Percentiles rank a stretch among this genome's conserved stretches.
Conservation (phyloP, 2,797 vertebrate genomes). For the Phrynocephalus forsythii region DNA sequence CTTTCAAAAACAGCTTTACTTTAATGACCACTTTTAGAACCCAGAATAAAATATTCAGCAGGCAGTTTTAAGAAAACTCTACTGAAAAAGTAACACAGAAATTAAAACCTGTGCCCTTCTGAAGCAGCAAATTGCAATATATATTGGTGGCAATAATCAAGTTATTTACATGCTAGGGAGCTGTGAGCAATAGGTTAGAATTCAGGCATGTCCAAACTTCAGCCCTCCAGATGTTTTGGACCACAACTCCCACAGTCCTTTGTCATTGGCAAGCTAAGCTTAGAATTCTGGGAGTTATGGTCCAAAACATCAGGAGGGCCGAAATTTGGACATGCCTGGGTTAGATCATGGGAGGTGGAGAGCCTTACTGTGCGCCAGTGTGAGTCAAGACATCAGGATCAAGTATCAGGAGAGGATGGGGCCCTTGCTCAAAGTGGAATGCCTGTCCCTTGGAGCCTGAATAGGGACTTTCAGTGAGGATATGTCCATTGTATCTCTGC, state of each 20-base stretch:
- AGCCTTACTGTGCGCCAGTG: neutral
- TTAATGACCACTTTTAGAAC: constrained; percentile 8
- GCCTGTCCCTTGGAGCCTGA: too few species aligned
- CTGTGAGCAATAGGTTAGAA: neutral
- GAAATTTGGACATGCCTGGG: too few species aligned
- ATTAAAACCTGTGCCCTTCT: neutral
- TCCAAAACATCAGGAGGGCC: too few species aligned
- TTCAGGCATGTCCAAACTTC: too few species aligned
- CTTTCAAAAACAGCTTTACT: neutral
- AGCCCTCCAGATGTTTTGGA: too few species aligned
- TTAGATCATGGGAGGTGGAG: neutral
- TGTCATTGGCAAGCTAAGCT: too few species aligned
- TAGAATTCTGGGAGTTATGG: too few species aligned
- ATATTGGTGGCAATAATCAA: neutral
- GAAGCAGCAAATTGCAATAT: neutral
- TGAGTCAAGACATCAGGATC: neutral
- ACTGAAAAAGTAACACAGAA: neutral
- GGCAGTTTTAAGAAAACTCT: neutral
- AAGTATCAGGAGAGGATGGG: neutral
- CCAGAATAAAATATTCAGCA: neutral
- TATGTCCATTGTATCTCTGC: neutral
- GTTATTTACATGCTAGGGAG: neutral
- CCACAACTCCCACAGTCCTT: too few species aligned
- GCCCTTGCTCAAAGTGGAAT: neutral
- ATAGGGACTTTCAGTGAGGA: neutral